Percentiles rank a stretch among this genome's conserved stretches.
Conservation (phyloP, 2,888 invertebrate genomes). For the Dasysyrphus tricinctus region DNA sequence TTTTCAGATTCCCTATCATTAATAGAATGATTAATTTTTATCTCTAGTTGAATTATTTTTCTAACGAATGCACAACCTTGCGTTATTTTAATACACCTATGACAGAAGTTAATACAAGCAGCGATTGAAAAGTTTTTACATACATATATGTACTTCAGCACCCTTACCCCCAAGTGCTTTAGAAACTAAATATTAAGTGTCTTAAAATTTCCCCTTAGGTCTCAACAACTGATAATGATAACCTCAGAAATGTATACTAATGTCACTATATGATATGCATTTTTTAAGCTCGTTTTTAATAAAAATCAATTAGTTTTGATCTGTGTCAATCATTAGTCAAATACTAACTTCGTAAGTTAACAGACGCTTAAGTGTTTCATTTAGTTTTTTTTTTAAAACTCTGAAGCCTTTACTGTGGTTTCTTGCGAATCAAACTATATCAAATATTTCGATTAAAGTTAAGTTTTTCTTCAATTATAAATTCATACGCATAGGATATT, state of each 20-base stretch:
- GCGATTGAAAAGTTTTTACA: neutral
- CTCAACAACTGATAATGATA: conserved; percentile 3
- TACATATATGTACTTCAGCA: neutral
- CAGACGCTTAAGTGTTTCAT: conserved; percentile 44
- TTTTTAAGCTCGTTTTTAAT: neutral
- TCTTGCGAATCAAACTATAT: neutral
- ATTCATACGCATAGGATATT: neutral
- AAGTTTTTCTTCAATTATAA: neutral
- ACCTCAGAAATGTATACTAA: neutral
- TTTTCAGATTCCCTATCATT: too few relatives aligned
- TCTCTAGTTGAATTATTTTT: too few relatives aligned
- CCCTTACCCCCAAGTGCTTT: neutral
- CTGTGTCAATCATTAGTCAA: conserved; percentile 43
- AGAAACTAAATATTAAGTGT: neutral
- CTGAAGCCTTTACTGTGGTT: conserved; percentile 22
- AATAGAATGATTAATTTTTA: too few relatives aligned
- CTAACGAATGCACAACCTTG: too few relatives aligned
- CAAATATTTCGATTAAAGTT: neutral
- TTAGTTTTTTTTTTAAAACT: neutral
- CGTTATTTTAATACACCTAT: too few relatives aligned
- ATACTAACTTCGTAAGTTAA: conserved; percentile 45
- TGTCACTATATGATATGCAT: neutral
- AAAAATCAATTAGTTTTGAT: conserved; percentile 30
- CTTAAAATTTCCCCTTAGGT: neutral
- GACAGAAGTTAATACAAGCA: too few relatives aligned